Percentiles rank a stretch among this genome's conserved stretches.
Conservation (phyloP, 2,113 vertebrate species). For the Crotophaga sulcirostris region DNA sequence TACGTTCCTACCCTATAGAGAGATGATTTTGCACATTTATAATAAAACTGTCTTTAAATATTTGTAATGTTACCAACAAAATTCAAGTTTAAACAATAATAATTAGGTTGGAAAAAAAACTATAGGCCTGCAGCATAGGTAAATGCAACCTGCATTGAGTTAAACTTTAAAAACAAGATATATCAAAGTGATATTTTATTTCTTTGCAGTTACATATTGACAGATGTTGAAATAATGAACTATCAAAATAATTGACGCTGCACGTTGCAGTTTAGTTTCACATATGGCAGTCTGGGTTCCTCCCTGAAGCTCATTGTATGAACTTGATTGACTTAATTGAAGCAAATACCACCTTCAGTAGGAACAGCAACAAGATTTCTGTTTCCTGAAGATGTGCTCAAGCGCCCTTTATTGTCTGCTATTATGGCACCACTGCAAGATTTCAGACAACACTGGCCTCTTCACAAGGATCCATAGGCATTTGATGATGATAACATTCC, state of each 20-base stretch:
- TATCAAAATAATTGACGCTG: not conserved
- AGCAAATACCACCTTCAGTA: not conserved
- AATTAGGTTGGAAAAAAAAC: not conserved
- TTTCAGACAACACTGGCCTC: not conserved
- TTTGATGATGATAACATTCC: fast-evolving
- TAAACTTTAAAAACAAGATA: not conserved
- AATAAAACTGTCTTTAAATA: too few species aligned
- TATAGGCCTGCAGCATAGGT: not conserved
- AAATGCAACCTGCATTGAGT: too few species aligned
- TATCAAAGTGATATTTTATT: not conserved
- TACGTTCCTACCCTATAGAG: not conserved
- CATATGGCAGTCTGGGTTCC: not conserved
- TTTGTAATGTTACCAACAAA: too few species aligned
- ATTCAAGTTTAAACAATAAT: not conserved
- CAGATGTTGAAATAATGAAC: not conserved
- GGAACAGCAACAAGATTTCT: not conserved
- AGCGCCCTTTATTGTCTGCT: too few species aligned
- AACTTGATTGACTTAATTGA: not conserved
- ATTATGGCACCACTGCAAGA: fast-evolving
- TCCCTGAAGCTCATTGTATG: not conserved
- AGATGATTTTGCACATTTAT: too few species aligned
- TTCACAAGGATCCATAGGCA: fast-evolving
- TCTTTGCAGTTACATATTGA: not conserved
- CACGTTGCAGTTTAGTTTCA: not conserved
- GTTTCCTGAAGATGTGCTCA: not conserved